Percentiles rank a stretch among this genome's conserved stretches.
phyloP scores from a whole-genome alignment of 2,797 vertebrate genomes.

The Parauchenoglanis ngamensis region DNA sequence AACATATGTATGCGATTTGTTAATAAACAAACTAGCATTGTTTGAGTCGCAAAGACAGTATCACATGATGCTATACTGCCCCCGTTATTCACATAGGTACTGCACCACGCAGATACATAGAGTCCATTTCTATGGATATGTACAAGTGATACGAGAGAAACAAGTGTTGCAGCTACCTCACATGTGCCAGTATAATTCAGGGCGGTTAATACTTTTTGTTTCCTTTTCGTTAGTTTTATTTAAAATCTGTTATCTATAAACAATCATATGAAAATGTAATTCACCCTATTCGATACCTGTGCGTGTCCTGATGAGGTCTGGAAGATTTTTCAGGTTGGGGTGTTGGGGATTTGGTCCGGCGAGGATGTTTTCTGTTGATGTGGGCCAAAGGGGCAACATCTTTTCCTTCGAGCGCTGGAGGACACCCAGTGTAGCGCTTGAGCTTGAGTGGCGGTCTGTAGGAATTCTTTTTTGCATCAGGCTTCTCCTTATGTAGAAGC shows the following conservation, averaged over 20 bases:
- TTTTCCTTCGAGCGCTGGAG: constrained; percentile 86
- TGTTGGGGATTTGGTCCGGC: constrained; percentile 74
- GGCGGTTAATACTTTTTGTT: not conserved
- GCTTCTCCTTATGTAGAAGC: constrained; percentile 85
- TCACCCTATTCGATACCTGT: constrained; percentile 2
- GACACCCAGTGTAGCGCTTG: constrained; percentile 87
- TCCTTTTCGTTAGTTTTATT: not conserved
- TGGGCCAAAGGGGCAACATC: constrained; percentile 81
- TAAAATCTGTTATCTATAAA: not conserved
- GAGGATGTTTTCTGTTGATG: constrained; percentile 63
- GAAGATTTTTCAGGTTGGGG: constrained; percentile 65
- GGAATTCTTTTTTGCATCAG: constrained; percentile 66
- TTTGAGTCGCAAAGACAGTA: not conserved
- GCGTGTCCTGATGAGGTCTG: constrained; percentile 41
- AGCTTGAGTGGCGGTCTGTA: constrained; percentile 53
- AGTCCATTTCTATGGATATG: not conserved
- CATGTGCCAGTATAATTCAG: not conserved
- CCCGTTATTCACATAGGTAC: not conserved
- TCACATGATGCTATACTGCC: not conserved
- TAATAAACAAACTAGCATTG: not conserved
- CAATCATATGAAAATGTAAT: not conserved
- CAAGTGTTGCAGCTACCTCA: not conserved
- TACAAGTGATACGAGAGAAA: not conserved
- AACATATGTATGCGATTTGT: not conserved
- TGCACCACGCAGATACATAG: not conserved